Conservation (phyloP, 2,797 vertebrate species). For the Cossypha polioptera region DNA sequence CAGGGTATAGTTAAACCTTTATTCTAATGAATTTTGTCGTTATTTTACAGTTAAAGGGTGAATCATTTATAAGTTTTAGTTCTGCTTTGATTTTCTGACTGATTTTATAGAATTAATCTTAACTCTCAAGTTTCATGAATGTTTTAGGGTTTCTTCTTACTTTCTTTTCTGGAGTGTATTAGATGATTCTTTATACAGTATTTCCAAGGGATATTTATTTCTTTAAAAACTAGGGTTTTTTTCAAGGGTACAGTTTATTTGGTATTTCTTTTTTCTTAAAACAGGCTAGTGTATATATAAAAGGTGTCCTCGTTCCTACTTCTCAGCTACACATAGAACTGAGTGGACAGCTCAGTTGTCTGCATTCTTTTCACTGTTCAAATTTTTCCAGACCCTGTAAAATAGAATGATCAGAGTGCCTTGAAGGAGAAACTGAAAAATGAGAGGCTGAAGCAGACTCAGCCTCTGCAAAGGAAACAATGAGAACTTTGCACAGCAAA, state of each 20-base stretch:
- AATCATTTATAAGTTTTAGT: not conserved
- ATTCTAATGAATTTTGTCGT: not conserved
- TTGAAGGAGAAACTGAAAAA: not conserved
- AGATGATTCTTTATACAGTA: not conserved
- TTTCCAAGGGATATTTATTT: not conserved
- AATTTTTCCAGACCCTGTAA: not conserved
- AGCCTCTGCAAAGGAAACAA: not conserved
- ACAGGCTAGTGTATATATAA: not conserved
- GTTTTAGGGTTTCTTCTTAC: not conserved
- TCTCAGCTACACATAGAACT: not conserved
- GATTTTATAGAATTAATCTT: not conserved
- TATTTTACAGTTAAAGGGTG: not conserved
- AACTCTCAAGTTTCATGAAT: not conserved
- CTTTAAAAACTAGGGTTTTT: not conserved
- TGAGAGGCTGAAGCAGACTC: not conserved
- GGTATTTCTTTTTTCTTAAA: not conserved
- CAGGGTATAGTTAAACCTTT: conserved; percentile 78
- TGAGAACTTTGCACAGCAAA: not conserved
- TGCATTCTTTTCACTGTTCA: not conserved
- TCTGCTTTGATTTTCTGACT: not conserved
- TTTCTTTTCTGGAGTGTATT: not conserved
- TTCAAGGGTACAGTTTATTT: not conserved
- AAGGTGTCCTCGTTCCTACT: not conserved
- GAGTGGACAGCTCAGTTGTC: not conserved
- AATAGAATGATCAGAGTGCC: not conserved